Evolutionary conservation across 2,888 invertebrate genomes (phyloP).

Genomic region (Ennomos quercinarius): DNA sequence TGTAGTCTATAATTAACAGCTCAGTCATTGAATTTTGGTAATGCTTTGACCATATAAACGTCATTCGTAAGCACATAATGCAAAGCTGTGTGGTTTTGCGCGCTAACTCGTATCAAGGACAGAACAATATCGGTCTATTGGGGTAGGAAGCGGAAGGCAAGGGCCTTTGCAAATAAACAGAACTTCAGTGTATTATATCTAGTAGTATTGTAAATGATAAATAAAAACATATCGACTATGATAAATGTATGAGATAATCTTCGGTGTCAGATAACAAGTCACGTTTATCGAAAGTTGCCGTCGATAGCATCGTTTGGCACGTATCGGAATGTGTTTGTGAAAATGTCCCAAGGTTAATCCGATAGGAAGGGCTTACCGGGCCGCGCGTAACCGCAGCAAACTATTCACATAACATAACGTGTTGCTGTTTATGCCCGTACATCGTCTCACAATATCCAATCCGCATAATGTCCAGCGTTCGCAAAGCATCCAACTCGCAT

Average conservation of each 20-base stretch:
- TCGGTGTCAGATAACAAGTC: constrained; percentile 49
- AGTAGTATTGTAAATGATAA: constrained; percentile 23
- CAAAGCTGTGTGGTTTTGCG: no score
- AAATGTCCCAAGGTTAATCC: constrained; percentile 51
- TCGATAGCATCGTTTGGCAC: constrained; percentile 51
- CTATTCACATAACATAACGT: constrained; percentile 16
- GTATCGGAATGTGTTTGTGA: constrained; percentile 46
- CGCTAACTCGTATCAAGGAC: constrained; percentile 8
- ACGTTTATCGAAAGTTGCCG: constrained; percentile 50
- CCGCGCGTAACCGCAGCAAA: constrained; percentile 8
- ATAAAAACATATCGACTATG: constrained; percentile 35
- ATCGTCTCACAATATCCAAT: background rate
- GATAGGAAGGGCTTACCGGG: constrained; percentile 36
- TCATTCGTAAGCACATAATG: no score
- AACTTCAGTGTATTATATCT: constrained; percentile 6
- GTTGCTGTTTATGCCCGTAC: background rate
- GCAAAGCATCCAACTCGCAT: no score
- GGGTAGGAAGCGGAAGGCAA: constrained; percentile 24
- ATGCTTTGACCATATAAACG: no score
- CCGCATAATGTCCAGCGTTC: background rate
- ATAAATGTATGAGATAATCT: constrained; percentile 50
- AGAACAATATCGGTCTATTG: constrained; percentile 17
- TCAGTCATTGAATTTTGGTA: no score
- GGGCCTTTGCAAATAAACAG: constrained; percentile 4
- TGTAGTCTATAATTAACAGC: no score